These are phyloP conservation scores for Gastrophysa polygoni DNA, from an alignment of 2,888 invertebrate species.

Conservation along the genomic window DNA sequence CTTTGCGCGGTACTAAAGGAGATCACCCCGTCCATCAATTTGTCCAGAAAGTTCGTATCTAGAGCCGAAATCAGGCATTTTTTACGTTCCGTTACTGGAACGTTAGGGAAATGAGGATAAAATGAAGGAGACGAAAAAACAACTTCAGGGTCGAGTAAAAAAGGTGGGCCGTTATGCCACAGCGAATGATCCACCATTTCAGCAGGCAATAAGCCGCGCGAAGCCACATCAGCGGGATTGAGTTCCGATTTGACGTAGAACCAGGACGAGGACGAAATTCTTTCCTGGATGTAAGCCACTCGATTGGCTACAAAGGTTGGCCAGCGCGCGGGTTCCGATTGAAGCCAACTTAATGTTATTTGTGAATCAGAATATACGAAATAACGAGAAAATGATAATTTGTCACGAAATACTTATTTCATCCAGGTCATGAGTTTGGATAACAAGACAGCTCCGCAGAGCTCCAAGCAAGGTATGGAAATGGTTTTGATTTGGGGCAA, in stretches of 20 bases:
- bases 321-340: constrained; percentile 16
- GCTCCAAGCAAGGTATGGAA: constrained; percentile 28
- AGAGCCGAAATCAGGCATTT: too few species aligned
- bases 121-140: too few species aligned
- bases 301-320: constrained; percentile 28
- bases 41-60: too few species aligned
- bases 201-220: constrained; percentile 15
- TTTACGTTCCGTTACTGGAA: too few species aligned
- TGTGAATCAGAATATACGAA: constrained; percentile 25
- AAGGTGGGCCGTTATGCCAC: too few species aligned
- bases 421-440: constrained; percentile 12
- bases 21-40: too few species aligned
- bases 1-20: too few species aligned
- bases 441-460: constrained; percentile 29
- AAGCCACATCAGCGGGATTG: constrained; percentile 13
- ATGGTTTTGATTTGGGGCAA: constrained; percentile 25
- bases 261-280: not conserved
- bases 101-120: too few species aligned
- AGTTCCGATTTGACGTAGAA: not conserved
- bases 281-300: constrained; percentile 23
- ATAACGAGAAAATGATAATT: constrained; percentile 5
- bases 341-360: constrained; percentile 19
- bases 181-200: not conserved
- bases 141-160: not conserved
- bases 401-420: constrained; percentile 1